Evolutionary conservation across 2,113 vertebrate genomes (phyloP).

Genomic region (Otus sunia): DNA sequence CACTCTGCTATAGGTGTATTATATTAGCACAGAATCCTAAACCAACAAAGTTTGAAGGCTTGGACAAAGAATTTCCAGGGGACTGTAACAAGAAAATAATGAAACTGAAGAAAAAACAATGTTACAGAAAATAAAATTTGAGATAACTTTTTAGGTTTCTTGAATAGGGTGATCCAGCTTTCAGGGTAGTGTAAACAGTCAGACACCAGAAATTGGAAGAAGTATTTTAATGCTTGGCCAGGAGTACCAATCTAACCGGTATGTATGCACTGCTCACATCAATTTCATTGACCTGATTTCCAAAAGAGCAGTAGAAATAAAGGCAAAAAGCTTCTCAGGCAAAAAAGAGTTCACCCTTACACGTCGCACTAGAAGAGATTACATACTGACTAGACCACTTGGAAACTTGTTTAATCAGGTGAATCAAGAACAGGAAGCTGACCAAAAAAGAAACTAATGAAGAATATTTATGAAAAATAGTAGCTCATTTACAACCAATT

Average conservation of each 20-base stretch:
- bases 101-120: neutral
- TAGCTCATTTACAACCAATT: neutral
- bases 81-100: neutral
- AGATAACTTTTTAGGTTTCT: neutral
- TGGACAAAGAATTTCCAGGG: neutral
- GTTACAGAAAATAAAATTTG: neutral
- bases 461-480: neutral
- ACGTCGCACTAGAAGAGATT: neutral
- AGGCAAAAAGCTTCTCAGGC: neutral
- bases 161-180: neutral
- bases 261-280: neutral
- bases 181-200: neutral
- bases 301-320: neutral
- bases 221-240: neutral
- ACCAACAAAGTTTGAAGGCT: neutral
- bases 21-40: neutral
- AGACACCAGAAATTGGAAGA: neutral
- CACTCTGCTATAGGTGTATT: neutral
- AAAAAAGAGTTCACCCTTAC: neutral
- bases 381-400: neutral
- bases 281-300: neutral
- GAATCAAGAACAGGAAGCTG: neutral
- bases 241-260: neutral
- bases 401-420: neutral
- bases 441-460: neutral